Evolutionary conservation across 1,140 invertebrate genomes (phyloP).

Genomic region (Atta colombica): DNA sequence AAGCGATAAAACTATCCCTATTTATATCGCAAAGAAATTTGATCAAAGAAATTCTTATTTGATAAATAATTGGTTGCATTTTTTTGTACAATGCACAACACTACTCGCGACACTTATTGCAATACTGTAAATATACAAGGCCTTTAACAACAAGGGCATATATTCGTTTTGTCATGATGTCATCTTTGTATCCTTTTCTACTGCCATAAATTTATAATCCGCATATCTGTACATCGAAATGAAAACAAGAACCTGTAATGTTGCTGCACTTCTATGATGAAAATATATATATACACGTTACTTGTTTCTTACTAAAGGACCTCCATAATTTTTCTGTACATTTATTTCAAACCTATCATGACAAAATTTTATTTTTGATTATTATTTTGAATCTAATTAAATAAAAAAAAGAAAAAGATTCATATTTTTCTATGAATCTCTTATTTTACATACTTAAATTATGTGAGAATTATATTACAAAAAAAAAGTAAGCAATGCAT

Average conservation of each 20-base stretch:
- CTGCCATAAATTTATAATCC: constrained; percentile 56
- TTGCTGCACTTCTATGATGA: constrained; percentile 69
- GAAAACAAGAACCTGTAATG: constrained; percentile 69
- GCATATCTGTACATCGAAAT: constrained; percentile 74
- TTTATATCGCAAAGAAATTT: neutral
- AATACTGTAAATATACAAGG: constrained; percentile 52
- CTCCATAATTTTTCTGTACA: neutral
- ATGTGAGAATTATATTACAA: neutral
- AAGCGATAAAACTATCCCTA: neutral
- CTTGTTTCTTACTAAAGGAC: constrained; percentile 58
- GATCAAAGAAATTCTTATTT: constrained; percentile 27
- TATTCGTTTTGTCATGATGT: constrained; percentile 46
- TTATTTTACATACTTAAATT: neutral
- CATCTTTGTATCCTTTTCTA: constrained; percentile 68
- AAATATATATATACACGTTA: constrained; percentile 74
- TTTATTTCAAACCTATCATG: constrained; percentile 34
- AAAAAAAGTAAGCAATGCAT: neutral
- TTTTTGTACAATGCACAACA: constrained; percentile 42
- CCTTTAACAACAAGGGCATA: constrained; percentile 61
- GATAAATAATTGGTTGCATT: constrained; percentile 14
- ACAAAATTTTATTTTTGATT: neutral
- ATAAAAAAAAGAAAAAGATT: neutral
- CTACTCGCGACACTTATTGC: constrained; percentile 22
- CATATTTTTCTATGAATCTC: neutral
- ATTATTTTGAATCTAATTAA: neutral